Conservation (phyloP, 2,888 invertebrate genomes). For the Hydroisotoma schaefferi region DNA sequence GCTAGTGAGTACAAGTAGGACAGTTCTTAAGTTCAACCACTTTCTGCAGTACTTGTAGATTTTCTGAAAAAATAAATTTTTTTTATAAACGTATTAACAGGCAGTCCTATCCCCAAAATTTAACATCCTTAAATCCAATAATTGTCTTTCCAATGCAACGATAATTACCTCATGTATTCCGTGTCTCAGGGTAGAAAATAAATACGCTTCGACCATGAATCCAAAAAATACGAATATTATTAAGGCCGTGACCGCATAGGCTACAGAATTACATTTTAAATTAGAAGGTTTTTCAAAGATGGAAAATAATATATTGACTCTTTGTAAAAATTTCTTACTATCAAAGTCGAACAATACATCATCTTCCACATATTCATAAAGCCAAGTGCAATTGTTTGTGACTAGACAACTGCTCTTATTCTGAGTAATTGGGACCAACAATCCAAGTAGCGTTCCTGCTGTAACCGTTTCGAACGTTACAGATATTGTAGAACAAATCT, state of each 20-base stretch:
- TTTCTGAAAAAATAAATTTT: conserved; percentile 10
- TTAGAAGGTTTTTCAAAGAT: background rate
- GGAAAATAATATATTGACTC: conserved; percentile 1
- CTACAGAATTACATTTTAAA: conserved; percentile 13
- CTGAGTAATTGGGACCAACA: conserved; percentile 11
- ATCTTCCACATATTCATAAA: conserved; percentile 16
- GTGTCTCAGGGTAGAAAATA: conserved; percentile 21
- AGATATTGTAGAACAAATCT: conserved; percentile 16
- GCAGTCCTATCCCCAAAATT: no score
- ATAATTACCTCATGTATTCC: conserved; percentile 5
- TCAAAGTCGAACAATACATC: conserved; percentile 19
- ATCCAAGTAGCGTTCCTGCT: conserved; percentile 19
- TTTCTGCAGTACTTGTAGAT: conserved; percentile 19
- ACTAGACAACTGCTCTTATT: conserved; percentile 3
- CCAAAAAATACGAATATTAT: conserved; percentile 18
- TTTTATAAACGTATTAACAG: background rate
- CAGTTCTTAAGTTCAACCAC: conserved; percentile 20
- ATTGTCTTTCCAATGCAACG: no score
- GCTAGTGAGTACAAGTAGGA: conserved; percentile 11
- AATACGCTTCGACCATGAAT: conserved; percentile 27
- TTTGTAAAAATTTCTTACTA: conserved; percentile 15
- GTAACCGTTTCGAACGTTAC: conserved; percentile 24
- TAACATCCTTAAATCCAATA: no score
- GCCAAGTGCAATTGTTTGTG: background rate
- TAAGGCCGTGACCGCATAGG: conserved; percentile 17